These are phyloP conservation scores for Drosophila meridiana DNA, from an alignment of 2,888 invertebrate genomes.

Conservation along the genomic window DNA sequence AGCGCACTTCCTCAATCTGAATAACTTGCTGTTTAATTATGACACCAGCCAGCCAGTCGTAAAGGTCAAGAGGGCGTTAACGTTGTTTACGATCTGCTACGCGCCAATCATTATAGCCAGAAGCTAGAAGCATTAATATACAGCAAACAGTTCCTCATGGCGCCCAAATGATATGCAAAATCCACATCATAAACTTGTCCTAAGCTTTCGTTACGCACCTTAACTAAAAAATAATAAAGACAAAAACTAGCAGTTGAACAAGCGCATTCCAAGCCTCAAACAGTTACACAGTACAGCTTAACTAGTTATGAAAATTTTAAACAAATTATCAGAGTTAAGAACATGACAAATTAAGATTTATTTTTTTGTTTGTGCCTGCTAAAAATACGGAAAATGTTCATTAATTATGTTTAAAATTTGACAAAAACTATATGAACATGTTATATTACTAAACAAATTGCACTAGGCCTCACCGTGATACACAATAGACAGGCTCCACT, in stretches of 20 bases:
- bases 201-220: slow-evolving; percentile 32
- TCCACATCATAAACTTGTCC: slow-evolving; percentile 32
- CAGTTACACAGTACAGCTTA: not conserved
- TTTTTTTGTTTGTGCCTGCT: not conserved
- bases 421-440: not conserved
- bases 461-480: not conserved
- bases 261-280: not conserved
- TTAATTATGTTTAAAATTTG: not conserved
- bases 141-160: slow-evolving; percentile 51
- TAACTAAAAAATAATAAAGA: not conserved
- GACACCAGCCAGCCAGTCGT: slow-evolving; percentile 44
- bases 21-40: slow-evolving; percentile 47
- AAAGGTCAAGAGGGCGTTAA: slow-evolving; percentile 66
- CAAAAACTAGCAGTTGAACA: not conserved
- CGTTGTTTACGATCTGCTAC: slow-evolving; percentile 40
- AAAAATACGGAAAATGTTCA: not conserved
- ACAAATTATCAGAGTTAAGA: not conserved
- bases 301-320: not conserved
- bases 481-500: not conserved
- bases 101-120: slow-evolving; percentile 47
- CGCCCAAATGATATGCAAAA: slow-evolving; percentile 59
- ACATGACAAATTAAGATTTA: not conserved
- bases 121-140: slow-evolving; percentile 44
- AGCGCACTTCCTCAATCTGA: slow-evolving; percentile 34
- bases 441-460: not conserved